Evolutionary conservation across 2,888 invertebrate genomes (phyloP).

Genomic region (Drosophila parthenogenetica): DNA sequence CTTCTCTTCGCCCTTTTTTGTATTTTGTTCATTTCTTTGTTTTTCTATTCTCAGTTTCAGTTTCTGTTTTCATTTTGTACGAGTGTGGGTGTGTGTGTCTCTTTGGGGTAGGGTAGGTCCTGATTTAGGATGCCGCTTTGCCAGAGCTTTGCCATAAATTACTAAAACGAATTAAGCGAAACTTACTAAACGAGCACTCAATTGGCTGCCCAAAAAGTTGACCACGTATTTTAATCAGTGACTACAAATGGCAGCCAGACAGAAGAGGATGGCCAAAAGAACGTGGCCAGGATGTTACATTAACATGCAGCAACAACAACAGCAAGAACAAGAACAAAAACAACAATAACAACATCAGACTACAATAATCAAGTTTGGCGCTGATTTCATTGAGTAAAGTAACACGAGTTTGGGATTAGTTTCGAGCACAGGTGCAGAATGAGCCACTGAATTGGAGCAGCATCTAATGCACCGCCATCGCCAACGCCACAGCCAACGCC

Average conservation of each 20-base stretch:
- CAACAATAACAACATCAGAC: background rate
- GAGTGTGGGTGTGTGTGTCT: conserved; percentile 13
- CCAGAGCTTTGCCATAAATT: conserved; percentile 76
- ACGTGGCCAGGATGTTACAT: conserved; percentile 36
- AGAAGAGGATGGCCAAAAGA: background rate
- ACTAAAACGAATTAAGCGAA: conserved; percentile 80
- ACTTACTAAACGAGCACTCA: conserved; percentile 78
- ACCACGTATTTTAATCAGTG: conserved; percentile 81
- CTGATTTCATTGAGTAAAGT: conserved; percentile 70
- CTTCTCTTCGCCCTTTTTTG: background rate
- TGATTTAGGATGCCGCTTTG: conserved; percentile 59
- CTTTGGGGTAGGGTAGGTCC: conserved; percentile 20
- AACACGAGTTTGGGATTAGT: conserved; percentile 75
- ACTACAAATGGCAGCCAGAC: conserved; percentile 56
- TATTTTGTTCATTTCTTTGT: conserved; percentile 13
- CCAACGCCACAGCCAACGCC: conserved; percentile 24
- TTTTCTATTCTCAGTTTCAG: conserved; percentile 27
- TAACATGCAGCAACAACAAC: conserved; percentile 65
- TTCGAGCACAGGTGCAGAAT: conserved; percentile 51
- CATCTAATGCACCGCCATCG: conserved; percentile 60
- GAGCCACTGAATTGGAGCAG: conserved; percentile 10
- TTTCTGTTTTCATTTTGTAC: conserved; percentile 46
- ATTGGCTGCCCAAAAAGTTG: conserved; percentile 79
- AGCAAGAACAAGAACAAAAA: background rate
- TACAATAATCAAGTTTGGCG: conserved; percentile 73